phyloP scores from a whole-genome alignment of 2,888 invertebrate genomes.

The Aporophyla nigra region DNA sequence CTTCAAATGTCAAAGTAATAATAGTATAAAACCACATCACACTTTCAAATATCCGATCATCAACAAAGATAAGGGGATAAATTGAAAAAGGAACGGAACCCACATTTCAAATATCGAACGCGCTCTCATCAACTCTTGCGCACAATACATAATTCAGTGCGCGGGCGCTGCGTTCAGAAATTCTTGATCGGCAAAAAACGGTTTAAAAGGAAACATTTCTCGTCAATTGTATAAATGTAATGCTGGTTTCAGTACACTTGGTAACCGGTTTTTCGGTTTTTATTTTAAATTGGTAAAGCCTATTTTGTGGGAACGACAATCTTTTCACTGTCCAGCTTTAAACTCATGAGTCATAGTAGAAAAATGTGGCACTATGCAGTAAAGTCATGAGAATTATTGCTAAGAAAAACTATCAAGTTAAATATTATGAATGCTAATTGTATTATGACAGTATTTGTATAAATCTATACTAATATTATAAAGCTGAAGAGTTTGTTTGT shows the following conservation, averaged over 20 bases:
- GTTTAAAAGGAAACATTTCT: conserved; percentile 63
- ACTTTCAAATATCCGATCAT: conserved; percentile 54
- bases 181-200: conserved; percentile 67
- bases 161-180: conserved; percentile 61
- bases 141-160: conserved; percentile 70
- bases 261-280: conserved; percentile 35
- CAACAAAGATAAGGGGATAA: conserved; percentile 37
- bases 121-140: conserved; percentile 59
- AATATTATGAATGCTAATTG: background rate
- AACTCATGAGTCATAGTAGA: background rate
- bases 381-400: background rate
- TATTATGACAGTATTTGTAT: no score
- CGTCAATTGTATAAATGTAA: conserved; percentile 68
- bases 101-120: conserved; percentile 57
- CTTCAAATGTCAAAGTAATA: background rate
- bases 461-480: no score
- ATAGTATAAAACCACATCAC: conserved; percentile 35
- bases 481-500: no score
- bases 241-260: conserved; percentile 56
- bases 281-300: conserved; percentile 37
- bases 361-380: background rate
- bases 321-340: background rate
- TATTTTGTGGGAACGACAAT: conserved; percentile 51
- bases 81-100: conserved; percentile 58
- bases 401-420: background rate